These are phyloP conservation scores for Saxidomus purpurata DNA, from an alignment of 1,140 invertebrate genomes.

Conservation along the genomic window DNA sequence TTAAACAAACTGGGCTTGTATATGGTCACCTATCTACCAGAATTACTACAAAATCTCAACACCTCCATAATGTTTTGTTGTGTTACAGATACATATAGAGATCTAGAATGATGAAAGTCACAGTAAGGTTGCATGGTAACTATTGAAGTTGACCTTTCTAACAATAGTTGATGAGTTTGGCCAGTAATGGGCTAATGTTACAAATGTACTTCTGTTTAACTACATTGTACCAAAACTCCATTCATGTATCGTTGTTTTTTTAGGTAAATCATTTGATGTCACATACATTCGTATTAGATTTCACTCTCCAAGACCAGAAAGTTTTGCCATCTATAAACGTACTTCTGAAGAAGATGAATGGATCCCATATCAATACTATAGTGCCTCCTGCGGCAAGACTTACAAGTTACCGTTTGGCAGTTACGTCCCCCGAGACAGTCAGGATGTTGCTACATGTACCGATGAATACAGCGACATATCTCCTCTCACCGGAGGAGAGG, in stretches of 20 bases:
- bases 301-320: conserved; percentile 97
- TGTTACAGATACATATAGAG: too few species aligned
- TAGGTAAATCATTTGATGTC: conserved; percentile 99
- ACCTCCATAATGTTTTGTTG: too few species aligned
- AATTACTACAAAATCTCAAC: too few species aligned
- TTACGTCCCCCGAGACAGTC: conserved; percentile 87
- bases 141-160: too few species aligned
- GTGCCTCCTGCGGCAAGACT: conserved; percentile 95
- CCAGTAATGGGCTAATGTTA: too few species aligned
- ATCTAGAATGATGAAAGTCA: too few species aligned
- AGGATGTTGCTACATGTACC: conserved; percentile 96
- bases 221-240: neutral
- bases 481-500: conserved; percentile 97
- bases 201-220: neutral
- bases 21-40: too few species aligned
- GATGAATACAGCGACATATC: conserved; percentile 99
- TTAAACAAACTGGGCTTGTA: too few species aligned
- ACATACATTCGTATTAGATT: conserved; percentile 98
- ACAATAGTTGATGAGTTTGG: too few species aligned
- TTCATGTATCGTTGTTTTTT: too few species aligned
- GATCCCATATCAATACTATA: conserved; percentile 99
- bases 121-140: too few species aligned
- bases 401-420: conserved; percentile 93
- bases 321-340: conserved; percentile 98
- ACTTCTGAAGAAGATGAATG: conserved; percentile 92